phyloP scores from a whole-genome alignment of 2,888 invertebrate species.

The Lapara coniferarum region DNA sequence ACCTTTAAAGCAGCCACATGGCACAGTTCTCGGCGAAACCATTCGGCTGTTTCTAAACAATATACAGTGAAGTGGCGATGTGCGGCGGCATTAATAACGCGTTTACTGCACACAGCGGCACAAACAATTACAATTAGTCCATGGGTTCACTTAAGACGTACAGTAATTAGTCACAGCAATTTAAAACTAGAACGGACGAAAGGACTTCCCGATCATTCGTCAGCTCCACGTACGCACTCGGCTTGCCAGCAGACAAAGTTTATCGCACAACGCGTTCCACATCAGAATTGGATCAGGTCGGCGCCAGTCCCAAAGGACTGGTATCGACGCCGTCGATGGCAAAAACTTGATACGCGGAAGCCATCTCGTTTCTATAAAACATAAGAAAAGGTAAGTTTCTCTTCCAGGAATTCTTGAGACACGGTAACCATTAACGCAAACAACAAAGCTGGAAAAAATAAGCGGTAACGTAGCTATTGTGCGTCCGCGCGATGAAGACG shows the following conservation, averaged over 20 bases:
- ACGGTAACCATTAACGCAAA: constrained; percentile 67
- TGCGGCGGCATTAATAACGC: constrained; percentile 30
- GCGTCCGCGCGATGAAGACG: constrained; percentile 65
- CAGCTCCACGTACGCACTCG: constrained; percentile 35
- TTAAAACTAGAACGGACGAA: constrained; percentile 36
- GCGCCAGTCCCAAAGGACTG: constrained; percentile 57
- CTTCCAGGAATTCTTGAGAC: constrained; percentile 72
- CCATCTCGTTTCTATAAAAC: constrained; percentile 61
- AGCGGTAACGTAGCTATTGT: constrained; percentile 74
- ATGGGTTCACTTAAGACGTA: constrained; percentile 22
- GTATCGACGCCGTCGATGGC: constrained; percentile 49
- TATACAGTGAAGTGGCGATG: constrained; percentile 34
- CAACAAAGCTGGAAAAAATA: constrained; percentile 72
- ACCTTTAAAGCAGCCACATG: constrained; percentile 67
- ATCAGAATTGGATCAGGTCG: constrained; percentile 62
- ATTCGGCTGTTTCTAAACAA: constrained; percentile 47
- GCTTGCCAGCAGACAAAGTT: constrained; percentile 37
- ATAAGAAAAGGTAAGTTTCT: constrained; percentile 68
- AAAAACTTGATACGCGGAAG: constrained; percentile 72
- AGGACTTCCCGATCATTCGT: constrained; percentile 37
- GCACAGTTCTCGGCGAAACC: constrained; percentile 70
- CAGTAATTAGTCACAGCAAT: constrained; percentile 28
- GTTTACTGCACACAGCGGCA: constrained; percentile 32
- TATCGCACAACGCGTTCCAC: constrained; percentile 47
- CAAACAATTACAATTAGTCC: constrained; percentile 32